These are phyloP conservation scores for Ciona savignyi DNA, from an alignment of 23 tunicate genomes.

Conservation along the genomic window DNA sequence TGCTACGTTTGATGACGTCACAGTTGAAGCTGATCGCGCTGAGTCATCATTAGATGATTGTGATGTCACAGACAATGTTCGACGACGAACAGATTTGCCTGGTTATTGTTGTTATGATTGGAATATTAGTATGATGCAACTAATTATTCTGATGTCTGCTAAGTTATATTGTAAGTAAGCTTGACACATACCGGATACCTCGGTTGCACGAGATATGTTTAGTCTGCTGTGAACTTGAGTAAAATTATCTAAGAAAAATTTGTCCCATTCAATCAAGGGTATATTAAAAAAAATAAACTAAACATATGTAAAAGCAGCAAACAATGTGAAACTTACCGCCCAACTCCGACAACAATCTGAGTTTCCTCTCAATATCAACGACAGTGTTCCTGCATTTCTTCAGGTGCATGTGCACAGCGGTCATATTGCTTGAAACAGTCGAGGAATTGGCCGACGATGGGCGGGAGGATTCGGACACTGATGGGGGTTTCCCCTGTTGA, in stretches of 20 bases:
- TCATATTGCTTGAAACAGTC: slow-evolving; percentile 27
- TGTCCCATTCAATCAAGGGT: too few species aligned
- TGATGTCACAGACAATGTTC: slow-evolving; percentile 3
- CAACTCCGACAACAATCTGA: slow-evolving; percentile 54
- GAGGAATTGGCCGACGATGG: slow-evolving; percentile 11
- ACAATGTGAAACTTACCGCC: slow-evolving; percentile 57
- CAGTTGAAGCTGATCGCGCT: slow-evolving; percentile 4
- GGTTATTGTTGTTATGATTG: not conserved
- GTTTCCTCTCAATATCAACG: slow-evolving; percentile 69
- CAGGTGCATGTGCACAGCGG: slow-evolving; percentile 51
- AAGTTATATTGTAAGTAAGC: not conserved
- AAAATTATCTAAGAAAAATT: not conserved
- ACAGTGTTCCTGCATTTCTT: slow-evolving; percentile 62
- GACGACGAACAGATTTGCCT: not conserved
- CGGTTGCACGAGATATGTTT: not conserved
- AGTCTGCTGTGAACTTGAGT: not conserved
- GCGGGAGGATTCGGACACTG: not conserved
- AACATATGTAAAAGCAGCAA: too few species aligned
- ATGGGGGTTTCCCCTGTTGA: slow-evolving; percentile 8
- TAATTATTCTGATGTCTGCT: not conserved
- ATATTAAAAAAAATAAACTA: too few species aligned
- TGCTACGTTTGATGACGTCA: slow-evolving; percentile 9
- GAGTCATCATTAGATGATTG: slow-evolving; percentile 8
- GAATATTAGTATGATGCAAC: not conserved
- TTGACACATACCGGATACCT: not conserved